Conservation (phyloP, 1,140 invertebrate genomes). For the Gryllus bimaculatus region DNA sequence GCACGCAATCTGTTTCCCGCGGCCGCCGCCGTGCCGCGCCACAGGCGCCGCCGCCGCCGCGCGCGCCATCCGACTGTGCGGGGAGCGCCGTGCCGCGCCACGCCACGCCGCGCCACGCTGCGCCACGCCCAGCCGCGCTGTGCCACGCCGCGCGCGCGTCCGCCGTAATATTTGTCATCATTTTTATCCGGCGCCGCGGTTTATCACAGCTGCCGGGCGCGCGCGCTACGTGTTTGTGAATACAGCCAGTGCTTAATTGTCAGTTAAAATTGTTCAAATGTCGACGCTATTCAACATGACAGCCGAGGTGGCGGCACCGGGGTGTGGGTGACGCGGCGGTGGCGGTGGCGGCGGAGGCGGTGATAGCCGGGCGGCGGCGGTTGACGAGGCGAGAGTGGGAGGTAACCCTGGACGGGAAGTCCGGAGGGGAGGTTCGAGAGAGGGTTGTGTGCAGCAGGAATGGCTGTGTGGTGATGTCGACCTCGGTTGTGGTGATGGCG, state of each 20-base stretch:
- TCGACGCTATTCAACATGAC: background rate
- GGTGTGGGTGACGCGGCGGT: background rate
- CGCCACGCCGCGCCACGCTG: too few species aligned
- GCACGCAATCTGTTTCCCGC: too few species aligned
- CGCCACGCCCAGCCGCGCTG: too few species aligned
- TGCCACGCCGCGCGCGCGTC: too few species aligned
- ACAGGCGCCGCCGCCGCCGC: too few species aligned
- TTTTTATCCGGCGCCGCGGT: background rate
- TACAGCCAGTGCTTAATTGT: background rate
- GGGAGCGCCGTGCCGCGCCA: too few species aligned
- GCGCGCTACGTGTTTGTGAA: background rate
- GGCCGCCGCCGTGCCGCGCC: too few species aligned
- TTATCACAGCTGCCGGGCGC: background rate
- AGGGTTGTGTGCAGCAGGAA: background rate
- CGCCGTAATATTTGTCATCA: background rate
- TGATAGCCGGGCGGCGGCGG: background rate
- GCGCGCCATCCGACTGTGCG: too few species aligned
- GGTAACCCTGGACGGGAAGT: background rate
- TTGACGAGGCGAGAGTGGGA: too few species aligned
- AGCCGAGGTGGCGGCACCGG: background rate
- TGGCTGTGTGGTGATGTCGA: too few species aligned
- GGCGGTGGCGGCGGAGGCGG: too few species aligned
- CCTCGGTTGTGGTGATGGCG: background rate
- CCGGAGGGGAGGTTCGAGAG: background rate
- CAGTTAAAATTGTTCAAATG: constrained; percentile 1